Evolutionary conservation across 35 echinoderm and acorn worm species (phyloP), one percentile per base, ranked within the genome.

Genomic region (Lytechinus pictus): DNA sequence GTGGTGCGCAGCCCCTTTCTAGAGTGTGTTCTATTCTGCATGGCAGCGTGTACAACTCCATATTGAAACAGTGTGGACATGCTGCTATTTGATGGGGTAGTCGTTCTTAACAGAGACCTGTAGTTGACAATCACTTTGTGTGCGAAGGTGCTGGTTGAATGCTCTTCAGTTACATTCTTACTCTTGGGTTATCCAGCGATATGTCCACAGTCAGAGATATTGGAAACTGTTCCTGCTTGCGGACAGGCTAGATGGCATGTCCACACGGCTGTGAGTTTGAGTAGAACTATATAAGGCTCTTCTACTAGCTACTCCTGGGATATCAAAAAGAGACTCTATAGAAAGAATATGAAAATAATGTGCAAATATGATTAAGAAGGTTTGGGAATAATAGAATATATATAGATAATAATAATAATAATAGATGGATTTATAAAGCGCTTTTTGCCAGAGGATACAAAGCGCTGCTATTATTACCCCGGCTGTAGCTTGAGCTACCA

Each of bases 321-420:
- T 79, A 79, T 79, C 66, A 79, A 79, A 79, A 79, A 79, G 66
- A 79, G 66, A 79, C 19, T 71, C 61, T 71, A 14, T 79, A 79
- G 66, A 79, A 16, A 79, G 19, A n/a, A n/a, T 7, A 79, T 79
- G 14, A n/a, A 79, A 79, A 79, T 0, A 79, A 79, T 16, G 66
- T n/a, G 66, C 6, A 71, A 13, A 58, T 11, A 58, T 58, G 56
- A 58, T 58, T 8, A 58, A 58, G 13, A 11, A 21, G 61, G 61
- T 24, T 79, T 79, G 6, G 21, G 1, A 58, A 11, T 58, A 58
- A 58, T 58, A 58, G 2, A 44, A 44, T 44, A 44, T 44, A 44
- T 2, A 44, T 44, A 44, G n/a, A n/a, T n/a, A n/a, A n/a, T n/a
- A n/a, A n/a, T n/a, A n/a, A n/a, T n/a, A n/a, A n/a, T n/a, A n/a